A percentile compares a stretch with the other conserved stretches of the same genome.
Evolutionary conservation across 2,113 vertebrate species (phyloP).

Genomic region (Pavo muticus): DNA sequence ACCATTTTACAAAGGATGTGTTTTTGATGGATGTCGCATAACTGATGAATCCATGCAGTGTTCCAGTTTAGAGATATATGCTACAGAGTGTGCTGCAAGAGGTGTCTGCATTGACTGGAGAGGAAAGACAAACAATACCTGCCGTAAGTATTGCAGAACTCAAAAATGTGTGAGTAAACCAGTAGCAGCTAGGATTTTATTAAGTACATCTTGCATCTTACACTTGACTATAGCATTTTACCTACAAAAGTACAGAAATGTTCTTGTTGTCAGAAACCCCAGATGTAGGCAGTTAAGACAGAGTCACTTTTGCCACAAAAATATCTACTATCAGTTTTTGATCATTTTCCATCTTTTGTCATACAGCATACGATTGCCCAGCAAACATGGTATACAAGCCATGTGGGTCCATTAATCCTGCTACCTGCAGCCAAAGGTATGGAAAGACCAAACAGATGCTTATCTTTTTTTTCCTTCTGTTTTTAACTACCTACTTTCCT

Average conservation of each 20-base stretch:
- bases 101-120: slow-evolving; percentile 90
- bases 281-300: not conserved
- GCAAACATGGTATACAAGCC: slow-evolving; percentile 78
- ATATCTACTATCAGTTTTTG: not conserved
- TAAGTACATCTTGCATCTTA: not conserved
- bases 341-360: not conserved
- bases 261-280: not conserved
- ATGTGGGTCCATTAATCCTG: slow-evolving; percentile 79
- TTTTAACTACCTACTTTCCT: not conserved
- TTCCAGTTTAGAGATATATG: slow-evolving; percentile 86
- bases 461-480: not conserved
- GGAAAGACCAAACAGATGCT: not conserved
- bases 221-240: not conserved
- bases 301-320: not conserved
- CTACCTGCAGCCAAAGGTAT: slow-evolving; percentile 84
- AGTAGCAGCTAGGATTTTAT: not conserved
- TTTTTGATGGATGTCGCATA: slow-evolving; percentile 76
- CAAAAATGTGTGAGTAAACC: not conserved
- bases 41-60: slow-evolving; percentile 57
- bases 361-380: slow-evolving; percentile 82
- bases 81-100: slow-evolving; percentile 78
- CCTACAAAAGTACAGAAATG: not conserved
- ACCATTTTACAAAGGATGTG: slow-evolving; percentile 79
- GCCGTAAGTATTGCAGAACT: slow-evolving; percentile 79
- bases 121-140: slow-evolving; percentile 74